Evolutionary conservation across 1,140 invertebrate species (phyloP), one percentile per base, ranked within the genome.

Genomic region (Drosophila suzukii): DNA sequence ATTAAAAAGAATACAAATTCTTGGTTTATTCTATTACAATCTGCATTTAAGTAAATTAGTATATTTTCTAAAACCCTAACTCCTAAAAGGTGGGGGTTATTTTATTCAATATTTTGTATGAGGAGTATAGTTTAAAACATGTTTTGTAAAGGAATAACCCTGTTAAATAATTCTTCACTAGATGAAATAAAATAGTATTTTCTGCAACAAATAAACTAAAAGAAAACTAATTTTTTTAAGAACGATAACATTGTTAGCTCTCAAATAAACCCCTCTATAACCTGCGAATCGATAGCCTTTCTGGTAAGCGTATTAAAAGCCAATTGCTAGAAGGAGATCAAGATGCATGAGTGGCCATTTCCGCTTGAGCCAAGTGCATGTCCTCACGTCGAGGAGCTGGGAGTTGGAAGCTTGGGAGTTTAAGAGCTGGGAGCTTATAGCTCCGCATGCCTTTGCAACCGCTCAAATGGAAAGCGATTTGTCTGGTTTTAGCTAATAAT

Each of bases 401-500:
- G 27, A 60, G 38, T 44, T 24, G 32, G 32, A 0, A 10, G 32
- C 32, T 10, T 34, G 32, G 32, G 2, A 34, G 7, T 10, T 34
- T 34, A 10, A 10, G 32, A 62, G 20, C 30, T 63, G 41, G 43
- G 17, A 65, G 65, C 44, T 50, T 24, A 55, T 38, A 53, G 50
- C 56, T 71, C 56, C 46, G 58, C 51, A 58, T 77, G 51, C 32
- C 44, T 63, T 63, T 54, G 44, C 60, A 10, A 49, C 60, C 36
- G 74, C 54, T 68, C 78, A 86, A 90, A 91, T 91, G 85, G 90
- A 91, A 91, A 91, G 90, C 85, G 80, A 91, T 91, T 91, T 91
- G 90, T 88, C 90, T 84, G 85, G 70, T 82, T 91, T 83, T 76
- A 74, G 74, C 81, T 84, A 81, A 91, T 91, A 91, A 86, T 89